Evolutionary conservation across 2,888 invertebrate genomes (phyloP).

Genomic region (Loripinus fragilis): DNA sequence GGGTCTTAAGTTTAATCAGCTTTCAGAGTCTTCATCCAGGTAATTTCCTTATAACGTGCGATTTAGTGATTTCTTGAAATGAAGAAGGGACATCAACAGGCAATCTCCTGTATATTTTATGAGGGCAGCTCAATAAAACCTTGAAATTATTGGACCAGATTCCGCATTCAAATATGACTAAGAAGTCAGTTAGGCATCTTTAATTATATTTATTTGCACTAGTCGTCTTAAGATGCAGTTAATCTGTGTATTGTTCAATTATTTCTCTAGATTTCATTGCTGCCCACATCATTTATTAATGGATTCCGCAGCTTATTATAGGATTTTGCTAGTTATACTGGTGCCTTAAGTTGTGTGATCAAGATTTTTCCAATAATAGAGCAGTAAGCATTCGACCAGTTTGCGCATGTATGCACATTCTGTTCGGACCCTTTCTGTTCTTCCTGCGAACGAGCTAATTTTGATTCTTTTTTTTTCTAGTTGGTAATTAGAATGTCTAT

Average conservation of each 20-base stretch:
- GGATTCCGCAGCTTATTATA: not conserved
- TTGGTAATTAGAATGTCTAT: too few relatives aligned
- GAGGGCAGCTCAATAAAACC: not conserved
- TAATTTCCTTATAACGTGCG: too few relatives aligned
- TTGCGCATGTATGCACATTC: too few relatives aligned
- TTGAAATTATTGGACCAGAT: not conserved
- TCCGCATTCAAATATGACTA: not conserved
- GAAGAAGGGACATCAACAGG: not conserved
- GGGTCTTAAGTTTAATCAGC: too few relatives aligned
- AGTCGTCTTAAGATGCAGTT: conserved; percentile 9
- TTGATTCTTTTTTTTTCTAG: too few relatives aligned
- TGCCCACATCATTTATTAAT: conserved; percentile 12
- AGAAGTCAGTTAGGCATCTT: conserved; percentile 8
- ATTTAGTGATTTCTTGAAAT: too few relatives aligned
- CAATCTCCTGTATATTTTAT: conserved; percentile 14
- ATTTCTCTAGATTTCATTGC: not conserved
- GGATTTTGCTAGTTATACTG: not conserved
- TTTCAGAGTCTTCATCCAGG: too few relatives aligned
- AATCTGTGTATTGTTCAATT: conserved; percentile 13
- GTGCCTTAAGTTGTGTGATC: too few relatives aligned
- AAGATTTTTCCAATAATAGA: too few relatives aligned
- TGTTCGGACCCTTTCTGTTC: too few relatives aligned
- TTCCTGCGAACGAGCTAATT: too few relatives aligned
- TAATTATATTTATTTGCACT: conserved; percentile 3
- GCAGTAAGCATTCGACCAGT: too few relatives aligned